Conservation (phyloP, 2,888 invertebrate species). For the Dryomyza anilis region DNA sequence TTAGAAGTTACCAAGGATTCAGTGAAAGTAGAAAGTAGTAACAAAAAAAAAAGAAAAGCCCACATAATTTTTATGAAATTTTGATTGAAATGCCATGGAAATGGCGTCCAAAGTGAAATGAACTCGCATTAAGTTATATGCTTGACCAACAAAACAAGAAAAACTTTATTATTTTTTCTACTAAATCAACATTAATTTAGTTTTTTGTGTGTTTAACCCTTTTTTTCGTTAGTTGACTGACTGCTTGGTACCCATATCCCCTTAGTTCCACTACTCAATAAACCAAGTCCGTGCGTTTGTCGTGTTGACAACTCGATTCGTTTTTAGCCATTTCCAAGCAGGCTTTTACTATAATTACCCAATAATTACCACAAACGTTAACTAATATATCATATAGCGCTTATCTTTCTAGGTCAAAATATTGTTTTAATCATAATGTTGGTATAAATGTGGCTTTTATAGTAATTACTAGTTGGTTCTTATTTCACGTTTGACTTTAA, state of each 20-base stretch:
- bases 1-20: constrained; percentile 48
- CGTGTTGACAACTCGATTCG: constrained; percentile 3
- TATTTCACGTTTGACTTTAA: no score
- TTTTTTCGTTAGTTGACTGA: not conserved
- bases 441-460: no score
- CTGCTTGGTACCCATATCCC: no score
- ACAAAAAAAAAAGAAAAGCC: not conserved
- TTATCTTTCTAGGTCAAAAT: no score
- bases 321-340: not conserved
- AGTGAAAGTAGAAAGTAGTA: constrained; percentile 15
- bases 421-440: no score
- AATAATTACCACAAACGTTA: constrained; percentile 23
- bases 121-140: constrained; percentile 16
- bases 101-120: constrained; percentile 8
- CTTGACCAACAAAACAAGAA: not conserved
- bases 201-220: constrained; percentile 19
- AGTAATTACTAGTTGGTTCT: no score
- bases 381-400: not conserved
- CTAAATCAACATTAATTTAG: not conserved
- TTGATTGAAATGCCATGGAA: constrained; percentile 41
- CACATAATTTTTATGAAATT: constrained; percentile 18
- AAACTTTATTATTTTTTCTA: not conserved
- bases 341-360: constrained; percentile 32
- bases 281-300: constrained; percentile 10
- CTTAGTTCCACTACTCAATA: no score